These are phyloP conservation scores for Petrolisthes manimaculis DNA, from an alignment of 2,888 invertebrate genomes.

Conservation along the genomic window DNA sequence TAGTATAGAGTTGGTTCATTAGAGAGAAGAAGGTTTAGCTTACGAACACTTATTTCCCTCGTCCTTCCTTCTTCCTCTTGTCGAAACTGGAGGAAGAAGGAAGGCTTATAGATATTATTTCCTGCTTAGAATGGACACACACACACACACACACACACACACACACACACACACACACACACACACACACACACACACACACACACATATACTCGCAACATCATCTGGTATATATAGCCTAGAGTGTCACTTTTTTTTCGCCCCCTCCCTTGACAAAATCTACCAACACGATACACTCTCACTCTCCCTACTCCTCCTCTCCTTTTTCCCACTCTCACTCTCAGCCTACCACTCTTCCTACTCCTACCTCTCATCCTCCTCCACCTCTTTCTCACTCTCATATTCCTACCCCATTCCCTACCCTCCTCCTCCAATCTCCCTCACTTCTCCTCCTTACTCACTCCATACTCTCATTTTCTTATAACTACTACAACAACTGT, in stretches of 20 bases:
- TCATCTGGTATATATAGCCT: constrained; percentile 39
- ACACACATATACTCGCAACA: constrained; percentile 15
- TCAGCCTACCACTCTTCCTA: not conserved
- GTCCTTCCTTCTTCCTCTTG: too few relatives aligned
- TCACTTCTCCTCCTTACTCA: constrained; percentile 2
- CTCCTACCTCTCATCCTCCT: too few relatives aligned
- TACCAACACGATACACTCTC: constrained; percentile 22
- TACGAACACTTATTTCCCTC: too few relatives aligned
- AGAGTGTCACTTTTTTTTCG: constrained; percentile 35
- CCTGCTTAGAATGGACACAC: too few relatives aligned
- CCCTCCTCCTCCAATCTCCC: not conserved
- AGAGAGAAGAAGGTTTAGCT: too few relatives aligned
- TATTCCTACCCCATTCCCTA: not conserved
- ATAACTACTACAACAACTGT: too few relatives aligned
- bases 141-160: too few relatives aligned
- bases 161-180: too few relatives aligned
- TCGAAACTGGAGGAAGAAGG: too few relatives aligned
- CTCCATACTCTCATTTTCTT: not conserved
- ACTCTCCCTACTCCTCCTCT: not conserved
- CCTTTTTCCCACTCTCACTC: constrained; percentile 16
- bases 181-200: constrained; percentile 6
- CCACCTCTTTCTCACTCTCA: too few relatives aligned
- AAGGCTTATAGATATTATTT: too few relatives aligned
- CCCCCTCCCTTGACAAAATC: constrained; percentile 35
- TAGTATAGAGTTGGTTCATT: too few relatives aligned